These are phyloP conservation scores for Zaprionus ornatus DNA, from an alignment of 1,140 invertebrate genomes.

Conservation along the genomic window DNA sequence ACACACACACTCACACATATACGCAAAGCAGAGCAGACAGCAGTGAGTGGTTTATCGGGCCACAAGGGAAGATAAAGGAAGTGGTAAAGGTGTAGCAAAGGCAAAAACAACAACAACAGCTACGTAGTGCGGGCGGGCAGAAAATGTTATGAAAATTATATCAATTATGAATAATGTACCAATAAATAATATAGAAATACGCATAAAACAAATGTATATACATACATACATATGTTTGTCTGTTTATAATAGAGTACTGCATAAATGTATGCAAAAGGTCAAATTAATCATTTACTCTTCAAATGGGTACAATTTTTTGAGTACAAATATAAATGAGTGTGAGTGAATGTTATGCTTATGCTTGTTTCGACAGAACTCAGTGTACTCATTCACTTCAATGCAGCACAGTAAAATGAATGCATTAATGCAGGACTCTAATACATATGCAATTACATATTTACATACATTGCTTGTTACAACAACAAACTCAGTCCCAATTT, in stretches of 20 bases:
- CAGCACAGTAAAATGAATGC: no score
- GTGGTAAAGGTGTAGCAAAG: constrained; percentile 29
- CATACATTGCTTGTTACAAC: neutral
- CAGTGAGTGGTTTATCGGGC: constrained; percentile 12
- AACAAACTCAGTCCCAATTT: constrained; percentile 11
- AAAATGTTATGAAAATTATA: neutral
- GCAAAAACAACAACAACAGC: neutral
- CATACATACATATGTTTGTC: neutral
- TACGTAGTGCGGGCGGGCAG: constrained; percentile 3
- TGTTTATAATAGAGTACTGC: neutral
- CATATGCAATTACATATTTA: neutral
- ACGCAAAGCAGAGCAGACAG: constrained; percentile 21
- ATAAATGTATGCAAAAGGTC: neutral
- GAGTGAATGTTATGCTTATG: no score
- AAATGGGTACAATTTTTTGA: no score
- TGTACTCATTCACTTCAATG: no score
- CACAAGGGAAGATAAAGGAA: constrained; percentile 8
- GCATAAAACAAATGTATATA: neutral
- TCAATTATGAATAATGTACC: neutral
- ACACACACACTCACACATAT: neutral
- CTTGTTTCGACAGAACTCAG: no score
- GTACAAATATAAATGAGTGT: no score
- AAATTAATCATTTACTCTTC: no score
- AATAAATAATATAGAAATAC: neutral
- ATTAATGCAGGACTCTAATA: no score